Base-by-base conservation (phyloP, 1,140 invertebrate species). In the Maniola jurtina region DNA sequence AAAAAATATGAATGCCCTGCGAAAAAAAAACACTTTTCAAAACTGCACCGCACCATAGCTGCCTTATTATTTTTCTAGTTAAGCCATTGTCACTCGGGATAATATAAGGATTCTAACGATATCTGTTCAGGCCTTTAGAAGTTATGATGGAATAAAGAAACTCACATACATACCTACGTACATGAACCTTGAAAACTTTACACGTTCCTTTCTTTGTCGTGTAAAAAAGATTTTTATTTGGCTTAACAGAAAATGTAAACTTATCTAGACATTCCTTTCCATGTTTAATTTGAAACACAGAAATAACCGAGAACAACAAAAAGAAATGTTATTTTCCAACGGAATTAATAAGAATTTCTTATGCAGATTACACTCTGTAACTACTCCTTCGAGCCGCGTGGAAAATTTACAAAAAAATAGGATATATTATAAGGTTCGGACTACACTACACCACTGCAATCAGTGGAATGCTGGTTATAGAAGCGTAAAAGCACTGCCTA, bases 331-430 rank as follows among this genome's bases (percentile, higher is more conserved):
- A 55, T 55, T 55, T 55, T 55, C 34, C 34, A 48, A 59, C 50
- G 48, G 38, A 60, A 66, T 66, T 55, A 55, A 55, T 34, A 58
- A 58, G 55, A 61, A 58, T 42, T 61, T 62, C 65, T 67, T 68
- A 62, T 62, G 54, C 60, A 59, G 54, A 68, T 68, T 42, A 64
- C 63, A 68, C 45, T 66, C 9, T 45, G 52, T 55, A 55, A 55
- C 52, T 55, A 55, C 25, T 34, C 52, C 52, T 55, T 55, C 52
- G 52, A n/a, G 52, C 52, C 14, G 15, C 2, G 16, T 34, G 52
- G 52, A 34, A 16, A 34, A 25, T 34, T 13, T 25, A 55, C 5
- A 34, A 34, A 34, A 54, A 55, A 55, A 55, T 34, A 25, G 34
- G 7, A 55, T 9, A 25, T 55, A 34, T 45, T 45, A 45, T 45